Conservation (phyloP, 2,797 vertebrate species). For the Melanotaenia pygmaea region DNA sequence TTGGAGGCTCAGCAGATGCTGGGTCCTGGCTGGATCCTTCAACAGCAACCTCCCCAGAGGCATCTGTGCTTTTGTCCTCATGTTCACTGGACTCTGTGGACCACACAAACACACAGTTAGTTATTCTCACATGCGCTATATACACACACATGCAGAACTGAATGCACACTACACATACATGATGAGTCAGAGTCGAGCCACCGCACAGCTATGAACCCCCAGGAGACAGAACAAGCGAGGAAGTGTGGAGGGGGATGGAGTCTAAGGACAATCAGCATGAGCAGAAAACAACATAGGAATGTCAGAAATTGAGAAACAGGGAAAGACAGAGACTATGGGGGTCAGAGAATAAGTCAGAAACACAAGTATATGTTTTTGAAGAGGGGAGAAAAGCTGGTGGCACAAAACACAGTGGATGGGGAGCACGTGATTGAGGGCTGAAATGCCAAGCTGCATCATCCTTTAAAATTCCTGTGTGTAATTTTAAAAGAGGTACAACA, state of each 20-base stretch:
- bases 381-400: conserved; percentile 44
- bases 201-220: conserved; percentile 69
- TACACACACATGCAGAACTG: conserved; percentile 58
- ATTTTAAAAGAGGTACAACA: neutral
- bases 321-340: conserved; percentile 65
- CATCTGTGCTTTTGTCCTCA: conserved; percentile 95
- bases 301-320: conserved; percentile 62
- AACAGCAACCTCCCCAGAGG: conserved; percentile 89
- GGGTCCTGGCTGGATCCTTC: conserved; percentile 87
- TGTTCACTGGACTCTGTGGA: conserved; percentile 95
- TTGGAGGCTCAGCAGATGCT: conserved; percentile 84
- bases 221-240: conserved; percentile 42
- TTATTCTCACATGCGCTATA: conserved; percentile 48
- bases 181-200: conserved; percentile 76
- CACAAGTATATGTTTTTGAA: conserved; percentile 40
- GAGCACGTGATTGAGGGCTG: neutral
- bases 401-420: conserved; percentile 14
- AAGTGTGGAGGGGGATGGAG: conserved; percentile 20
- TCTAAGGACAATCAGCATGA: conserved; percentile 65
- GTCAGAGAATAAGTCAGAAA: conserved; percentile 62
- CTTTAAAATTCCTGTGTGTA: conserved; percentile 1
- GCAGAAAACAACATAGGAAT: conserved; percentile 58
- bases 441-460: neutral
- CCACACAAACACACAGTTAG: conserved; percentile 29
- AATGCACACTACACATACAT: conserved; percentile 63